These are phyloP conservation scores for Pseudanteris insignis DNA, from an alignment of 2,888 invertebrate species.

Conservation along the genomic window DNA sequence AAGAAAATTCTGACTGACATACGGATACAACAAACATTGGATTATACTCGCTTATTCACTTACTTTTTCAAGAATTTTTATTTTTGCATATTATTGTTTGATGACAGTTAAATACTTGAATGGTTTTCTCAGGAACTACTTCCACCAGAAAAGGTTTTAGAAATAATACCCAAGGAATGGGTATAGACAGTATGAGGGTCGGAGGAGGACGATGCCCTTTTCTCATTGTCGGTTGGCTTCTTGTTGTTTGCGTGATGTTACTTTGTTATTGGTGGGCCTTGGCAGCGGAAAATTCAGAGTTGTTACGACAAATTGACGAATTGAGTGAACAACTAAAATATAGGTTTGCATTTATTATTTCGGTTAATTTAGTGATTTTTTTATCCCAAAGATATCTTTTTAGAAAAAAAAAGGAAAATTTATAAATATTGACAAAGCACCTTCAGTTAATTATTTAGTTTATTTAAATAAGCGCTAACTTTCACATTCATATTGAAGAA, in stretches of 20 bases:
- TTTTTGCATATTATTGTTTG: not conserved
- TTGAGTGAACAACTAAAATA: constrained; percentile 62
- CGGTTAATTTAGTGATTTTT: no score
- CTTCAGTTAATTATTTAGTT: no score
- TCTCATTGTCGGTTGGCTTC: constrained; percentile 59
- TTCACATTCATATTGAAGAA: no score
- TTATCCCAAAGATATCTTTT: no score
- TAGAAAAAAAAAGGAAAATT: no score
- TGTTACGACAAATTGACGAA: constrained; percentile 62
- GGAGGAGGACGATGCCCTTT: constrained; percentile 64
- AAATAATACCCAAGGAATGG: constrained; percentile 49
- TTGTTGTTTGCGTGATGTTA: constrained; percentile 60
- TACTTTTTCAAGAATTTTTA: not conserved
- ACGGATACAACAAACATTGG: no score
- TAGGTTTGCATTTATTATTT: no score
- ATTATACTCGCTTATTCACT: no score
- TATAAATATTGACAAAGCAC: no score
- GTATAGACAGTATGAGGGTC: constrained; percentile 64
- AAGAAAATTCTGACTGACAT: no score
- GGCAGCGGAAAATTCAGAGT: constrained; percentile 61
- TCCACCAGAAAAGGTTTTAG: constrained; percentile 18
- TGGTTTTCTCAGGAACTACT: constrained; percentile 19
- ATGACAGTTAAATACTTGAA: constrained; percentile 9
- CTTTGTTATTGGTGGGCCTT: constrained; percentile 64
- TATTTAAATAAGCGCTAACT: no score